Conservation (phyloP, 2,888 invertebrate genomes). For the Leptothorax acervorum region DNA sequence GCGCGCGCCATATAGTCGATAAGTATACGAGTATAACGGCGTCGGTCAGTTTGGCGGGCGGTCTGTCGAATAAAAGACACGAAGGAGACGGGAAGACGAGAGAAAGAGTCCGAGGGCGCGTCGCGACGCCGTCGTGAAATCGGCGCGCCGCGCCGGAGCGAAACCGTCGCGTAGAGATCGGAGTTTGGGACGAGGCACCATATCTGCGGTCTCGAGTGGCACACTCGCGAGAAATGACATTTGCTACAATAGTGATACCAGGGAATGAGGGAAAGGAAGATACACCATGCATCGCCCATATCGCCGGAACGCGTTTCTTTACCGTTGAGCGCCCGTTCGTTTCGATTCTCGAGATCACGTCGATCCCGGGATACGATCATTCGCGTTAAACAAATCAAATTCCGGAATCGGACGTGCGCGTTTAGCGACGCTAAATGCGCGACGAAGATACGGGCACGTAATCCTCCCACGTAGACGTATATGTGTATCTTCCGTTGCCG, state of each 20-base stretch:
- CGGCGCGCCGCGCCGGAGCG: conserved; percentile 12
- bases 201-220: conserved; percentile 34
- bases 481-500: conserved; percentile 34
- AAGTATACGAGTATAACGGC: conserved; percentile 30
- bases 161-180: conserved; percentile 21
- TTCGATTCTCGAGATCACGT: background rate
- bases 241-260: conserved; percentile 29
- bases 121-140: conserved; percentile 46
- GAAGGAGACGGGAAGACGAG: background rate
- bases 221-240: conserved; percentile 31
- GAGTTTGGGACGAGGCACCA: conserved; percentile 4
- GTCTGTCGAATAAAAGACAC: background rate
- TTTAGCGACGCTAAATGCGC: background rate
- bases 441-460: background rate
- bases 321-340: background rate
- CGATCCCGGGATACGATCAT: background rate
- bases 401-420: background rate
- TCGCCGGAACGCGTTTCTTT: background rate
- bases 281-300: background rate
- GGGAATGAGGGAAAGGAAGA: conserved; percentile 1
- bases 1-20: conserved; percentile 30
- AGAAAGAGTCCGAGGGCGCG: conserved; percentile 19
- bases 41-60: background rate
- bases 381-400: background rate
- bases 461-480: background rate